Evolutionary conservation across 2,797 vertebrate genomes (phyloP).

Genomic region (Synanceia verrucosa): DNA sequence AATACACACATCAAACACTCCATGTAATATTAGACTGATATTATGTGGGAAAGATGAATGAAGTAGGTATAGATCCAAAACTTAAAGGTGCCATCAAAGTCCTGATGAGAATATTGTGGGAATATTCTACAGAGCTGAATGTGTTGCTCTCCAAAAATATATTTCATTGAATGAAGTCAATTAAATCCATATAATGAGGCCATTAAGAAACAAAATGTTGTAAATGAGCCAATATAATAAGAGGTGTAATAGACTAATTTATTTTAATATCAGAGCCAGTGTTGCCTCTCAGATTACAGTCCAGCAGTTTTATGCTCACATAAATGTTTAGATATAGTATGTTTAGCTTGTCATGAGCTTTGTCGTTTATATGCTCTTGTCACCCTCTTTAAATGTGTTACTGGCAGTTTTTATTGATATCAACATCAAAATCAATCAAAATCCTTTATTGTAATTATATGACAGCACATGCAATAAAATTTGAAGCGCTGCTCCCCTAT

Average conservation of each 20-base stretch:
- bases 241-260: not conserved
- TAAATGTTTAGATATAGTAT: not conserved
- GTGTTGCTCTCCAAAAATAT: not conserved
- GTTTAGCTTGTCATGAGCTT: not conserved
- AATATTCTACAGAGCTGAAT: not conserved
- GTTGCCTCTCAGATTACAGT: not conserved
- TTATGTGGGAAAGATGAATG: not conserved
- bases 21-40: conserved; percentile 8
- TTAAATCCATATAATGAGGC: conserved; percentile 18
- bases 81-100: not conserved
- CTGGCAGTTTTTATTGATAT: not conserved
- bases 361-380: conserved; percentile 8
- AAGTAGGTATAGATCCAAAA: not conserved
- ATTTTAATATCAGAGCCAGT: not conserved
- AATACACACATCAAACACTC: conserved; percentile 8
- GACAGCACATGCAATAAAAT: too few species aligned
- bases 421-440: too few species aligned
- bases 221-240: not conserved
- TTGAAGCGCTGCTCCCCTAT: too few species aligned
- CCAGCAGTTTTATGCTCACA: not conserved
- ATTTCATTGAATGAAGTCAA: not conserved
- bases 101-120: not conserved
- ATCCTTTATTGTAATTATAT: too few species aligned
- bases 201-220: not conserved
- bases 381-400: not conserved